A percentile compares a stretch with the other conserved stretches of the same genome.
These are phyloP conservation scores for Morinoia aosen DNA, from an alignment of 2,888 invertebrate species.

Conservation along the genomic window DNA sequence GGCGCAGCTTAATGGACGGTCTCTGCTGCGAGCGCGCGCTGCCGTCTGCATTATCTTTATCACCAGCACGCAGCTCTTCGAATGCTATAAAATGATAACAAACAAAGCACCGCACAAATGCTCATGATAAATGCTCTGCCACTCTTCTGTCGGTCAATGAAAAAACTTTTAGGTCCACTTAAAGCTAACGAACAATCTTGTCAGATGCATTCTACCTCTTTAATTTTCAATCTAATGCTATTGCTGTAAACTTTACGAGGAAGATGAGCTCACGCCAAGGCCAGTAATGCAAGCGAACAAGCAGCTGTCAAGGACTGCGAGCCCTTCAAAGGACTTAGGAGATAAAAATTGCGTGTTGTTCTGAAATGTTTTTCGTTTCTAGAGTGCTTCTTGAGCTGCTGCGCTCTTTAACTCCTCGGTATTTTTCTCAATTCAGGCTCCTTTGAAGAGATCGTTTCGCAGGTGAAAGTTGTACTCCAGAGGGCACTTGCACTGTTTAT, in stretches of 20 bases:
- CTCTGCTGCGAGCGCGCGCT: background rate
- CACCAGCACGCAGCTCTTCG: background rate
- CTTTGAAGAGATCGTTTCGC: background rate
- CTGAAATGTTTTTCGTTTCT: background rate
- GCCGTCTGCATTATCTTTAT: slow-evolving; percentile 9
- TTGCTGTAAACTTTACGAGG: background rate
- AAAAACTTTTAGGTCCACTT: background rate
- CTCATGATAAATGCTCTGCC: background rate
- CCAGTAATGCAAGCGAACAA: background rate
- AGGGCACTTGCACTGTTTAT: background rate
- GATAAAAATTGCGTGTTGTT: background rate
- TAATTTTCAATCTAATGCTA: background rate
- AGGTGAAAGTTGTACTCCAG: background rate
- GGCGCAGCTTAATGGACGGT: background rate
- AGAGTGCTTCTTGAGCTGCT: background rate
- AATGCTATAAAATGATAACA: slow-evolving; percentile 12
- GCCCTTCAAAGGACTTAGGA: background rate
- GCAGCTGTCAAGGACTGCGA: slow-evolving; percentile 15
- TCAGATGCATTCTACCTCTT: background rate
- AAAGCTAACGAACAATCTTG: slow-evolving; percentile 23
- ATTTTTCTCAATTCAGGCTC: background rate
- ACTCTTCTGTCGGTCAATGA: background rate
- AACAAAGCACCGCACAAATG: slow-evolving; percentile 15
- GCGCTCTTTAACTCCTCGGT: background rate
- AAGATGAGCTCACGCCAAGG: slow-evolving; percentile 22